Percentiles rank a stretch among this genome's conserved stretches.
phyloP scores from a whole-genome alignment of 2,888 invertebrate species.

The Philaethria dido region DNA sequence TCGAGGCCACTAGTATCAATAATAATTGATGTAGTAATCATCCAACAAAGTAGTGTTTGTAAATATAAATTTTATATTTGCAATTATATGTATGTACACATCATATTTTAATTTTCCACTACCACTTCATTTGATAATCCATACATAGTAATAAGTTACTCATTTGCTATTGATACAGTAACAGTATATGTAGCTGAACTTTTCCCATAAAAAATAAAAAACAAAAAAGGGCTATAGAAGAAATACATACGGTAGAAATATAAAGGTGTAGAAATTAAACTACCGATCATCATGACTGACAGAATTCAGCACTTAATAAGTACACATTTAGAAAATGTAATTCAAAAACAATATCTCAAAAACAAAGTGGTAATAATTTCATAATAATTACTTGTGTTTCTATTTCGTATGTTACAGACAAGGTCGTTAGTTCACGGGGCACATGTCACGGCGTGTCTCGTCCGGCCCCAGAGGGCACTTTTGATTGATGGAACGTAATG shows the following conservation, averaged over 20 bases:
- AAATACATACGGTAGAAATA: neutral
- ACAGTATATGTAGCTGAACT: too few relatives aligned
- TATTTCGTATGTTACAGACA: slow-evolving; percentile 28
- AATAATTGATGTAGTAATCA: too few relatives aligned
- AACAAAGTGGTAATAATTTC: slow-evolving; percentile 8
- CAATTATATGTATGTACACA: too few relatives aligned
- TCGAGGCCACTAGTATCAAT: too few relatives aligned
- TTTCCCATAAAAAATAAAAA: too few relatives aligned
- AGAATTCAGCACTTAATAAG: neutral
- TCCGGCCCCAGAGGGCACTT: slow-evolving; percentile 38
- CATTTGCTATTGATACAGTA: too few relatives aligned
- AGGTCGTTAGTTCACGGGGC: slow-evolving; percentile 42
- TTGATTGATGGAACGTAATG: slow-evolving; percentile 44
- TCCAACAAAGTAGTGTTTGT: too few relatives aligned
- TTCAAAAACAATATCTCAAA: neutral
- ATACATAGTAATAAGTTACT: too few relatives aligned
- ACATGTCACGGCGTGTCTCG: slow-evolving; percentile 35
- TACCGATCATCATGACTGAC: neutral
- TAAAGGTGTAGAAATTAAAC: neutral
- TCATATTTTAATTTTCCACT: too few relatives aligned
- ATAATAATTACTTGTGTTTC: slow-evolving; percentile 26
- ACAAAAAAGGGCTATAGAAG: too few relatives aligned
- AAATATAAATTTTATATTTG: too few relatives aligned
- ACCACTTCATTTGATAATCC: too few relatives aligned
- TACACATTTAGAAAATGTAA: neutral